Evolutionary conservation across 2,888 invertebrate species (phyloP).

Genomic region (Xestia rhomboidea): DNA sequence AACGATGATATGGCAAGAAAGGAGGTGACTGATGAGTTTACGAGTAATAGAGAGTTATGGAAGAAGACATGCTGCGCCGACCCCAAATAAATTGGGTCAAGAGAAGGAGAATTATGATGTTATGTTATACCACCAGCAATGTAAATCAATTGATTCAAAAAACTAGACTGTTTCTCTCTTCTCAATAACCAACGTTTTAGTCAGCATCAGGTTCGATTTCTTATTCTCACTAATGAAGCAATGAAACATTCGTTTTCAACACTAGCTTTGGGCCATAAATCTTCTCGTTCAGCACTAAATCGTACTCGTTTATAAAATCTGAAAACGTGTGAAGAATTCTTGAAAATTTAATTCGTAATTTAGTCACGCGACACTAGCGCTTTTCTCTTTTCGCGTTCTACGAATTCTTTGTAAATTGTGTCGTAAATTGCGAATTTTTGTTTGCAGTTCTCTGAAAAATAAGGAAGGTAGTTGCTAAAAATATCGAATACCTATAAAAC

Average conservation of each 20-base stretch:
- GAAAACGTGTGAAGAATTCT: slow-evolving; percentile 42
- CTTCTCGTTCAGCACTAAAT: slow-evolving; percentile 32
- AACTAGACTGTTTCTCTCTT: background rate
- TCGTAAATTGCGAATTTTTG: slow-evolving; percentile 26
- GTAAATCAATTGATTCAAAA: no score
- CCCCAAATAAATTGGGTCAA: no score
- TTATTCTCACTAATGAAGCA: slow-evolving; percentile 2
- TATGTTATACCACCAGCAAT: no score
- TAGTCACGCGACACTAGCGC: slow-evolving; percentile 37
- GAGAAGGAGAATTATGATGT: no score
- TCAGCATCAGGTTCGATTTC: slow-evolving; percentile 13
- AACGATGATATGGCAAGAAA: no score
- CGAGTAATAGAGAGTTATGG: no score
- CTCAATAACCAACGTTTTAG: background rate
- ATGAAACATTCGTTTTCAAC: slow-evolving; percentile 20
- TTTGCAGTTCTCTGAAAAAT: slow-evolving; percentile 6
- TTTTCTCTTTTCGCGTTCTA: slow-evolving; percentile 35
- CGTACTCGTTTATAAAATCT: slow-evolving; percentile 33
- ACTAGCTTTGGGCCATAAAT: slow-evolving; percentile 37
- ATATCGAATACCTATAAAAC: background rate
- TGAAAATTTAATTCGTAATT: slow-evolving; percentile 42
- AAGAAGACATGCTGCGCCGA: no score
- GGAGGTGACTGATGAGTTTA: no score
- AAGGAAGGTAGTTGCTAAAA: background rate
- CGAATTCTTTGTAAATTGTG: slow-evolving; percentile 24